Conservation (phyloP, 2,797 vertebrate genomes). For the Miichthys miiuy region DNA sequence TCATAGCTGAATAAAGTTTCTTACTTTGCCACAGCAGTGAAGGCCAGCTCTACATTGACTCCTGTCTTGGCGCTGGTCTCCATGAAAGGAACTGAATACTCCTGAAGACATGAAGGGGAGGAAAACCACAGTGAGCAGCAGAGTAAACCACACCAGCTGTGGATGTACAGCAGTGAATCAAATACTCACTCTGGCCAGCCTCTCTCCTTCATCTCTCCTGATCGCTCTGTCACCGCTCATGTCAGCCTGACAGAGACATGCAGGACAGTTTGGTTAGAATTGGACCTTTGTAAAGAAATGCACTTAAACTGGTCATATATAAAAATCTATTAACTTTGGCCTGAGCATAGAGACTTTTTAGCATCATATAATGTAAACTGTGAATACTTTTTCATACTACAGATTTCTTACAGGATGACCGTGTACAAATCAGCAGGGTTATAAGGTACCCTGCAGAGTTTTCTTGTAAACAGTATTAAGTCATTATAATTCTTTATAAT, state of each 20-base stretch:
- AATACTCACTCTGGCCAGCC: slow-evolving; percentile 90
- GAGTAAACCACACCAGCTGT: background rate
- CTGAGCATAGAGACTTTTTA: background rate
- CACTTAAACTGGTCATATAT: background rate
- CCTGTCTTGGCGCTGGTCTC: slow-evolving; percentile 98
- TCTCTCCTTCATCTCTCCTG: slow-evolving; percentile 92
- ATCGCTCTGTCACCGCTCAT: slow-evolving; percentile 90
- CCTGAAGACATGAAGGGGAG: slow-evolving; percentile 78
- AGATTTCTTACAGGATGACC: background rate
- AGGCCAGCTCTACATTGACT: slow-evolving; percentile 96
- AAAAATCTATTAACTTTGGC: background rate
- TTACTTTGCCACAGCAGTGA: slow-evolving; percentile 94
- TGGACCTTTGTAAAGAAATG: background rate
- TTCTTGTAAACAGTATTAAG: background rate
- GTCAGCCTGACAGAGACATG: slow-evolving; percentile 86
- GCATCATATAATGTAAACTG: background rate
- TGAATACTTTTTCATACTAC: background rate
- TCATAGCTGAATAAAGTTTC: slow-evolving; percentile 47
- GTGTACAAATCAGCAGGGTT: background rate
- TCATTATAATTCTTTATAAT: background rate
- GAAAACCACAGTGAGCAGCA: background rate
- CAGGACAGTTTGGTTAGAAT: background rate
- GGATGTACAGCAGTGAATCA: background rate
- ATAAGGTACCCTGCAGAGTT: background rate
- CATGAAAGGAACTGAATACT: slow-evolving; percentile 97